These are phyloP conservation scores for Polydrusus tereticollis DNA, from an alignment of 2,888 invertebrate genomes.

Conservation along the genomic window DNA sequence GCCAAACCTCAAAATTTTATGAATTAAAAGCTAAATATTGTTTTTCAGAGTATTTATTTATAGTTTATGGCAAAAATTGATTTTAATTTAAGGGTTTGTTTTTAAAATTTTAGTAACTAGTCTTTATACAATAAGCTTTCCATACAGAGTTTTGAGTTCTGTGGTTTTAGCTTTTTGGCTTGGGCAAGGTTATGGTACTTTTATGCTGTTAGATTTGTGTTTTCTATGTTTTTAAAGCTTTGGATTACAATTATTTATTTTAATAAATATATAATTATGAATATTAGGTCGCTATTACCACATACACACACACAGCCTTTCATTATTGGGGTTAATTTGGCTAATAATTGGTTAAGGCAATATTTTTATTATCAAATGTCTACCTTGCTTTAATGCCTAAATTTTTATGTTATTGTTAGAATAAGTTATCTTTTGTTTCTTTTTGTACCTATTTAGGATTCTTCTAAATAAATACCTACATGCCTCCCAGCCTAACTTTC, in stretches of 20 bases:
- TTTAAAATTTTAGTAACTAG: neutral
- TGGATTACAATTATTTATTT: conserved; percentile 1
- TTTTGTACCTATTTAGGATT: too few relatives aligned
- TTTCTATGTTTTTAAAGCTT: conserved; percentile 1
- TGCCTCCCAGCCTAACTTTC: too few relatives aligned
- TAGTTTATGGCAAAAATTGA: conserved; percentile 16
- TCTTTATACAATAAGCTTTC: neutral
- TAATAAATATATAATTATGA: too few relatives aligned
- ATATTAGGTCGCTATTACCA: too few relatives aligned
- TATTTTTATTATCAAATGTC: too few relatives aligned
- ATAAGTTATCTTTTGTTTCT: too few relatives aligned
- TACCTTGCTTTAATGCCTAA: too few relatives aligned
- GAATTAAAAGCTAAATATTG: neutral
- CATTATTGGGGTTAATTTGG: too few relatives aligned
- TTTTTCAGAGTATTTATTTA: neutral
- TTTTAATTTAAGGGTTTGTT: conserved; percentile 10
- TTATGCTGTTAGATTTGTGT: conserved; percentile 34
- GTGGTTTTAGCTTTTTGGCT: conserved; percentile 42
- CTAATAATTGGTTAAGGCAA: too few relatives aligned
- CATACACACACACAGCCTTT: too few relatives aligned
- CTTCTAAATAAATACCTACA: too few relatives aligned
- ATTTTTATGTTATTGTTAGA: too few relatives aligned
- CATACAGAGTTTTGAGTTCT: conserved; percentile 13
- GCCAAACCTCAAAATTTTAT: neutral
- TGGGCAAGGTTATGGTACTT: conserved; percentile 40